Evolutionary conservation across 2,797 vertebrate genomes (phyloP), one percentile per base, ranked within the genome.

Genomic region (Pyrocephalus nanus): DNA sequence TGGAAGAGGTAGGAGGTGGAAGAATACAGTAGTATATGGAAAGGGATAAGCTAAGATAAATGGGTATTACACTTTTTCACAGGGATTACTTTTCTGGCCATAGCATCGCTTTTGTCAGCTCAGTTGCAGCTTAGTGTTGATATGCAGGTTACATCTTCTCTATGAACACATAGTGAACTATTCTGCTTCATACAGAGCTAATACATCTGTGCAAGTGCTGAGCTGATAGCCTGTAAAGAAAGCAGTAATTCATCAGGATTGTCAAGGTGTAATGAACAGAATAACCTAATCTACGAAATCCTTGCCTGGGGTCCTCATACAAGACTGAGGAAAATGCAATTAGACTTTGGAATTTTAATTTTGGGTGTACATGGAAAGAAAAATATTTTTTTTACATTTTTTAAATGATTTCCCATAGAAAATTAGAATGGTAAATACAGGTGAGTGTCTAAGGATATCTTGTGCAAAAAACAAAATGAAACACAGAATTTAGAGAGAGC

Each of bases 161-260:
- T 81, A 1, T 29, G 40, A 71, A 32, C 4, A 3, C 1, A 0
- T 3, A n/a, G 29, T 32, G 50, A 62, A 22, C n/a, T 15, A 2
- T 72, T 88, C 50, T n/a, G n/a, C 14, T 75, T 85, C 34, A 15
- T 13, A 16, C 8, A 25, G 32, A 47, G 27, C n/a, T 75, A n/a
- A 25, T 69, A 21, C 13, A 53, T 43, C 15, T 54, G 4, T 20
- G 23, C 20, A 40, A 72, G 8, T 32, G 20, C 57, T 67, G 45
- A 47, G n/a, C 64, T 67, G 61, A 14, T 32, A 40, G 12, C n/a
- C 34, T 55, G 21, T 53, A 40, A 77, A 70, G 51, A 29, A 67
- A 48, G 38, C 7, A 30, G 20, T 51, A 53, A 60, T 82, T 72
- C 11, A 29, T 69, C 25, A 51, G 42, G 25, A 30, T 48, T 55